Percentiles rank a stretch among this genome's conserved stretches.
Conservation (phyloP, 2,888 invertebrate species). For the Tenthredo distinguenda region DNA sequence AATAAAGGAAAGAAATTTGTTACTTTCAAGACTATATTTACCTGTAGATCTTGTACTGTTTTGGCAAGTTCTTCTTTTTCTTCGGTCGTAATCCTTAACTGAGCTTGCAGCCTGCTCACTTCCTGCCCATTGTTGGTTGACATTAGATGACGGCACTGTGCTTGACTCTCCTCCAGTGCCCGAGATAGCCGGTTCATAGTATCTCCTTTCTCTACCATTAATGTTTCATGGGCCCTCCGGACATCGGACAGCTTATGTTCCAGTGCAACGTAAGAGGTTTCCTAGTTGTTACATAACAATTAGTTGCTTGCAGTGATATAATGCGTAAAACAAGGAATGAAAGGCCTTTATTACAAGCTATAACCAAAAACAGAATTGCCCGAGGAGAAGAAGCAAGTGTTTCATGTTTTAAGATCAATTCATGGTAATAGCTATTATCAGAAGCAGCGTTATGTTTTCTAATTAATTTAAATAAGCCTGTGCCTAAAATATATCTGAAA, state of each 20-base stretch:
- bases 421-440: neutral
- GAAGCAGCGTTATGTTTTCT: no score
- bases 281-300: conserved; percentile 61
- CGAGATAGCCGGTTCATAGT: conserved; percentile 83
- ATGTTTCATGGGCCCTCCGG: conserved; percentile 82
- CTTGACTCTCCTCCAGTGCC: conserved; percentile 82
- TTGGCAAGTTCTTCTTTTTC: conserved; percentile 80
- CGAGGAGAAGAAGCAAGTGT: neutral
- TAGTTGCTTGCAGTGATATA: neutral
- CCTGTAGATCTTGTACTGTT: conserved; percentile 69
- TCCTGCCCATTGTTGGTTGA: conserved; percentile 78
- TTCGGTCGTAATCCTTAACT: conserved; percentile 79
- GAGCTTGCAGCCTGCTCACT: conserved; percentile 78
- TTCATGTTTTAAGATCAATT: neutral
- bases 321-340: neutral
- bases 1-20: neutral
- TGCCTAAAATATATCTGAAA: neutral
- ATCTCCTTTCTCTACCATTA: conserved; percentile 83
- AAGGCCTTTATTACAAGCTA: neutral
- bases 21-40: conserved; percentile 50
- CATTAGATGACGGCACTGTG: conserved; percentile 77
- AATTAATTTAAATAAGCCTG: conserved; percentile 30
- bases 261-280: conserved; percentile 67
- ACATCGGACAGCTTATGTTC: conserved; percentile 77
- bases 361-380: neutral